Base-by-base conservation (phyloP, 2,888 invertebrate species). In the Hoplodrina blanda region DNA sequence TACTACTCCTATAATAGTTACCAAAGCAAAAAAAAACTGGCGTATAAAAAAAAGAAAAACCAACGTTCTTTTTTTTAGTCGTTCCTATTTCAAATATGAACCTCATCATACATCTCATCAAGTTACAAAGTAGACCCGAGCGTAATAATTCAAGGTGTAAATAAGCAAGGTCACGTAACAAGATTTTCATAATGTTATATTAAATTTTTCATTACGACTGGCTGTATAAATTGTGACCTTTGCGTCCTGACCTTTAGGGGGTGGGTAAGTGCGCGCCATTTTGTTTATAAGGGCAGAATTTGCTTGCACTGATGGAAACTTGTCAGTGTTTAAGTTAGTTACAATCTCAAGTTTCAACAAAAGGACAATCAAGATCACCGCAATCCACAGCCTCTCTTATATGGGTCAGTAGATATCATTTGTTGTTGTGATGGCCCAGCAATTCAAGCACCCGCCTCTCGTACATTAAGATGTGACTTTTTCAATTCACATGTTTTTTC, bases 111-210 rank as follows among this genome's bases (percentile, higher is more conserved):
- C 13, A 52, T 33, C 62, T 79, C 50, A 61, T 67, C 54, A 76
- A 62, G 11, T 61, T 17, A 25, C 30, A 46, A 56, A 33, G 56
- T 44, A 37, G 46, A 56, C 20, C 44, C 57, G 13, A 59, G 57
- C 52, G 54, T 60, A 68, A 57, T 74, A 74, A 80, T 56, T 61
- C 30, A 56, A 60, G 63, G 61, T 69, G 75, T 63, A 74, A 76
- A 74, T 76, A 68, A 74, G 56, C 56, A 49, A 55, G 76, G 68
- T 55, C 50, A 25, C 33, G 46, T 59, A 76, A 77, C 44, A 76
- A 77, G 80, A 55, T 77, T 65, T 77, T 72, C 74, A 81, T 65
- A 60, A 82, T 64, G 65, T 61, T 81, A 63, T 83, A 81, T 83
- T 75, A 82, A 76, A 65, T 74, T 74, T 84, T 79, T 84, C 70